Conservation (phyloP, 1,140 invertebrate genomes). For the Belonocnema kinseyi region DNA sequence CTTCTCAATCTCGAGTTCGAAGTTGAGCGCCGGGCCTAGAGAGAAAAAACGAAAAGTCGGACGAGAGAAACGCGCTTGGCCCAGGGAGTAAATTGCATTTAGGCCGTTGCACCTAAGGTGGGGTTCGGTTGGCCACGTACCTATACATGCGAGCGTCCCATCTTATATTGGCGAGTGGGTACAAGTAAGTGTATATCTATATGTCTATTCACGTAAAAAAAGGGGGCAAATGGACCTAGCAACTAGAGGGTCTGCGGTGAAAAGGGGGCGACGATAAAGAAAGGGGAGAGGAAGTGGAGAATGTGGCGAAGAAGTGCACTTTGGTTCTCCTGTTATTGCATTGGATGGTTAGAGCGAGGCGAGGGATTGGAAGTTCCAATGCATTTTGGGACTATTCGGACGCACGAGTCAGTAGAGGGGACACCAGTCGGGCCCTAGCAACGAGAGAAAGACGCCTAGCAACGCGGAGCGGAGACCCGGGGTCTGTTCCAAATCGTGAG, state of each 20-base stretch:
- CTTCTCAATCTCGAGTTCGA: slow-evolving; percentile 50
- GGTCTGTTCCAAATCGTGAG: slow-evolving; percentile 45
- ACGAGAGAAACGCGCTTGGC: slow-evolving; percentile 58
- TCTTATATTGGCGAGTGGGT: slow-evolving; percentile 32
- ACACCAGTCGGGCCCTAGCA: slow-evolving; percentile 66
- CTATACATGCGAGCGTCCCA: slow-evolving; percentile 5
- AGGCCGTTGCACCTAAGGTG: slow-evolving; percentile 66
- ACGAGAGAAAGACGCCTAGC: slow-evolving; percentile 73
- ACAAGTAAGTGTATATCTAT: slow-evolving; percentile 40
- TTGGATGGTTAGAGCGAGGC: slow-evolving; percentile 60
- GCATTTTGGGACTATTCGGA: slow-evolving; percentile 72
- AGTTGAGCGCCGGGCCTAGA: slow-evolving; percentile 48
- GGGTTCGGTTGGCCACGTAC: slow-evolving; percentile 32
- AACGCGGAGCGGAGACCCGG: slow-evolving; percentile 57
- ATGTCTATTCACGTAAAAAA: slow-evolving; percentile 58
- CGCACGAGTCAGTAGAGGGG: slow-evolving; percentile 42
- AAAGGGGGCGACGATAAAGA: slow-evolving; percentile 35
- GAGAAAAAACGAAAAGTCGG: slow-evolving; percentile 59
- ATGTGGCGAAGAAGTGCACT: slow-evolving; percentile 25
- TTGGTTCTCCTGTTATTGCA: slow-evolving; percentile 43
- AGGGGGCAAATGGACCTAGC: slow-evolving; percentile 72
- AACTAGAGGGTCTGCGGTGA: slow-evolving; percentile 65
- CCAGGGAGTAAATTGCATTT: slow-evolving; percentile 71
- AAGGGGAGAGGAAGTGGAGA: slow-evolving; percentile 41
- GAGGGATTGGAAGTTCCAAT: slow-evolving; percentile 55